Percentiles rank a stretch among this genome's conserved stretches.
phyloP scores from a whole-genome alignment of 2,888 invertebrate genomes.

The Cataglyphis altisquamis region DNA sequence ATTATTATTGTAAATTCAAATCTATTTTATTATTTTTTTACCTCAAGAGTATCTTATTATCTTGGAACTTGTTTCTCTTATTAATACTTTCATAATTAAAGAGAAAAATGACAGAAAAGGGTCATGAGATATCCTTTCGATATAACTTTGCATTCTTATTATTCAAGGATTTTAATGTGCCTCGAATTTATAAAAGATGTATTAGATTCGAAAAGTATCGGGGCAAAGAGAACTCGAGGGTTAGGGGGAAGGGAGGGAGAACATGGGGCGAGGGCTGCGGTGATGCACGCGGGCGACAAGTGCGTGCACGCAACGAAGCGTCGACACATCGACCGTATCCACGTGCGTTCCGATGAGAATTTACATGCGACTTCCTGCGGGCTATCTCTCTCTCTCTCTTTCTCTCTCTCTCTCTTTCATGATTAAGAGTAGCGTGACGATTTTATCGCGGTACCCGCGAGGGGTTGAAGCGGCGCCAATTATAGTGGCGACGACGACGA shows the following conservation, averaged over 20 bases:
- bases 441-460: slow-evolving; percentile 81
- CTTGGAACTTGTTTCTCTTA: not conserved
- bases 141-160: not conserved
- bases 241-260: not conserved
- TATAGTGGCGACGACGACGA: slow-evolving; percentile 69
- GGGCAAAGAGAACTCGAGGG: too few species aligned
- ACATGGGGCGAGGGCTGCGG: slow-evolving; percentile 33
- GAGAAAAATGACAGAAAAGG: not conserved
- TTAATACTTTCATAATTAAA: not conserved
- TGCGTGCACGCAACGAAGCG: slow-evolving; percentile 67
- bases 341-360: slow-evolving; percentile 78
- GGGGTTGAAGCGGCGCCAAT: slow-evolving; percentile 76
- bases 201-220: slow-evolving; percentile 10
- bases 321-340: slow-evolving; percentile 70
- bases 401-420: slow-evolving; percentile 32
- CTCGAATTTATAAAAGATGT: slow-evolving; percentile 11
- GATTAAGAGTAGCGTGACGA: slow-evolving; percentile 81
- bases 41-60: not conserved
- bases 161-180: slow-evolving; percentile 5
- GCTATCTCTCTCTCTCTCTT: slow-evolving; percentile 56
- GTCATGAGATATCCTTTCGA: not conserved
- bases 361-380: slow-evolving; percentile 82
- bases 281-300: slow-evolving; percentile 68
- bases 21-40: not conserved
- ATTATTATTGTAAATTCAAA: too few species aligned